Evolutionary conservation across 2,888 invertebrate genomes (phyloP).

Genomic region (Merodon equestris): DNA sequence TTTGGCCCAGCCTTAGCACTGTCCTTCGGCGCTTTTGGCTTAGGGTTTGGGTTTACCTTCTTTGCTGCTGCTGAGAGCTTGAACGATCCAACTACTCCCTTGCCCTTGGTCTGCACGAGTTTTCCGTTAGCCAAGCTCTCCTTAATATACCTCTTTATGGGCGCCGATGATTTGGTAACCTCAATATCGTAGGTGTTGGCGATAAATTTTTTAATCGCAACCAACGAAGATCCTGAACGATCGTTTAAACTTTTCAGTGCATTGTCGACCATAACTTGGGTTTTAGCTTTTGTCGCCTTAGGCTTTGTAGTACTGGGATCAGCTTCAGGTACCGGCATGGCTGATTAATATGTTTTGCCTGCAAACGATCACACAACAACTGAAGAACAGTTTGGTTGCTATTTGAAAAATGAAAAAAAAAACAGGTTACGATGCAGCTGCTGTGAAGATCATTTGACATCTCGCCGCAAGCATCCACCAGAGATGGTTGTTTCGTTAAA

Average conservation of each 20-base stretch:
- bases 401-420: too few species aligned
- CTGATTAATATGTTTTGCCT: background rate
- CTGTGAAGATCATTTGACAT: too few species aligned
- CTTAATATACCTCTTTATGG: constrained; percentile 82
- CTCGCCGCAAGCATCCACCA: too few species aligned
- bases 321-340: constrained; percentile 7
- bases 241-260: constrained; percentile 81
- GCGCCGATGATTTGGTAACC: constrained; percentile 81
- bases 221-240: constrained; percentile 82
- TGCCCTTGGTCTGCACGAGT: constrained; percentile 73
- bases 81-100: constrained; percentile 64
- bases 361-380: too few species aligned
- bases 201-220: constrained; percentile 82
- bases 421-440: too few species aligned
- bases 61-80: constrained; percentile 47
- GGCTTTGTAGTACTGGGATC: background rate
- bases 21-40: background rate
- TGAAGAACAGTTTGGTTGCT: too few species aligned
- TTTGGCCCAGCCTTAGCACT: background rate
- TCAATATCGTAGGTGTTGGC: constrained; percentile 82
- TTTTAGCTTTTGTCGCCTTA: constrained; percentile 75
- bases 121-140: constrained; percentile 80
- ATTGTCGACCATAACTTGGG: constrained; percentile 81
- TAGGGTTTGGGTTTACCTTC: constrained; percentile 10
- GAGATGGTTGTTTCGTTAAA: too few species aligned